Evolutionary conservation across 2,113 vertebrate species (phyloP), one percentile per base, ranked within the genome.

Genomic region (Mustela lutreola): DNA sequence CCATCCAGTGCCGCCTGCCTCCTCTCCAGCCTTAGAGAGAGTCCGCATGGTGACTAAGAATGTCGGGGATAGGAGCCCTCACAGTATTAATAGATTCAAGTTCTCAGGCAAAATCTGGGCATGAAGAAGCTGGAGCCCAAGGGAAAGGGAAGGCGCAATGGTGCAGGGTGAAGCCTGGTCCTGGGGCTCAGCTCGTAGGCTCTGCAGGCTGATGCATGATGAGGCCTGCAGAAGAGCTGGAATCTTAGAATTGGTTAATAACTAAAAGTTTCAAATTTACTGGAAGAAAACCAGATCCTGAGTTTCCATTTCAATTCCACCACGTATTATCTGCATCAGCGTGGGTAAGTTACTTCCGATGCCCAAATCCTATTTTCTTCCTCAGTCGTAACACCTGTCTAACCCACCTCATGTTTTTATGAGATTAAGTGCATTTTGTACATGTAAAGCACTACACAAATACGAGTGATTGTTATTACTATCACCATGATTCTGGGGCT

Each of bases 291-390:
- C 39, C 16, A 90, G 80, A 53, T 28, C n/a, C 48, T 45, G 14
- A 53, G 82, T 81, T 92, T 93, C 42, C n/a, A 50, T 73, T 93
- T 93, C n/a, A 62, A 42, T 50, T 21, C 81, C 79, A 53, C 9
- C 2, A 24, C 18, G 26, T 71, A 50, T 11, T 28, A 79, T 42
- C 19, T 56, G 4, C 58, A 16, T 91, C 26, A 67, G 97, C 33
- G 36, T 63, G 56, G 7, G 16, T 71, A 22, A 92, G 60, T 63
- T 87, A 31, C 7, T 62, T 36, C 81, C 1, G 4, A 56, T 31
- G 24, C 15, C 28, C n/a, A 83, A 31, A 58, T 19, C 36, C 45
- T 80, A 14, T 81, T 92, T 89, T 86, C 45, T 93, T 92, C 28
- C 73, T 71, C 22, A 79, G 7, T 67, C 48, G 45, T 65, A 60